A percentile compares a stretch with the other conserved stretches of the same genome.
Evolutionary conservation across 2,888 invertebrate species (phyloP).

Genomic region (Eremobia ochroleuca): DNA sequence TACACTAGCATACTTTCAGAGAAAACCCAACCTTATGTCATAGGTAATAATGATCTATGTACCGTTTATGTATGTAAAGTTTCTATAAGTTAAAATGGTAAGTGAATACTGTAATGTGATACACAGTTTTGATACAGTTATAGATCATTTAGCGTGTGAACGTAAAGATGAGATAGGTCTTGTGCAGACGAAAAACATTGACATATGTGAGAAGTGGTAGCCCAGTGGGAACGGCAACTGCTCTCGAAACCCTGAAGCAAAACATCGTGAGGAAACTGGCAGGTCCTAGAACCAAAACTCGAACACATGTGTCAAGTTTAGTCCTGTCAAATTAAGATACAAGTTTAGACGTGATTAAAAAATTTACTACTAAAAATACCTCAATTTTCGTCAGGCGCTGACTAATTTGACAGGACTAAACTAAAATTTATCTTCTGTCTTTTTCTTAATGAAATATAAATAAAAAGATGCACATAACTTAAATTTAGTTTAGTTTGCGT

Average conservation of each 20-base stretch:
- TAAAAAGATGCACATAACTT: too few relatives aligned
- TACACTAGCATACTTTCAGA: constrained; percentile 14
- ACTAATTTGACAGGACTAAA: too few relatives aligned
- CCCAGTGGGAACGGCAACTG: not conserved
- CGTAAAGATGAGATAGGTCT: not conserved
- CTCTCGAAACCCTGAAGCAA: not conserved
- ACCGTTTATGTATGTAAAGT: not conserved
- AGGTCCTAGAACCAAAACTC: not conserved
- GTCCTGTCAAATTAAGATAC: too few relatives aligned
- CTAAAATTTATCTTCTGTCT: too few relatives aligned
- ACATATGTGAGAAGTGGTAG: too few relatives aligned
- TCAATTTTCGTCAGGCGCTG: too few relatives aligned
- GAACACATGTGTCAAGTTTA: too few relatives aligned
- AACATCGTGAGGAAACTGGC: not conserved
- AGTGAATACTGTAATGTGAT: constrained; percentile 48
- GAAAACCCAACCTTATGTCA: constrained; percentile 43
- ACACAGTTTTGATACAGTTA: constrained; percentile 24
- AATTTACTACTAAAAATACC: too few relatives aligned
- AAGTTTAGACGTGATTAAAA: too few relatives aligned
- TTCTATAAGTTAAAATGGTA: constrained; percentile 34
- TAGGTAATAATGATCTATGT: constrained; percentile 19
- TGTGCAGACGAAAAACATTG: not conserved
- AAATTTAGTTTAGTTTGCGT: too few relatives aligned
- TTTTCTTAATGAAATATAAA: too few relatives aligned
- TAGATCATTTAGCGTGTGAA: constrained; percentile 53